Percentiles rank a stretch among this genome's conserved stretches.
Evolutionary conservation across 2,113 vertebrate genomes (phyloP).

Genomic region (Oreochromis spilurus): DNA sequence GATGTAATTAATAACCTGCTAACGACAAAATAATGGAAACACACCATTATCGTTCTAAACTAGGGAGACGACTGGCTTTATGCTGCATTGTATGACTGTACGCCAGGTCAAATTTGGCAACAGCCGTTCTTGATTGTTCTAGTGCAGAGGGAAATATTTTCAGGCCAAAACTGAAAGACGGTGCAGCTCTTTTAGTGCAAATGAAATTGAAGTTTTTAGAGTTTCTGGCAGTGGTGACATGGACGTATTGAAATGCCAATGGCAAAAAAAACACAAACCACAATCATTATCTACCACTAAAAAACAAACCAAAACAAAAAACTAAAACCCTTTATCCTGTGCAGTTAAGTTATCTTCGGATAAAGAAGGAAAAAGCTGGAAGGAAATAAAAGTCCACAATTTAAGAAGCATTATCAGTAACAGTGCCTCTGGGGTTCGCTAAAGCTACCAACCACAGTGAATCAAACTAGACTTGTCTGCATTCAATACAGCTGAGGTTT

Average conservation of each 20-base stretch:
- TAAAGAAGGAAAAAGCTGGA: background rate
- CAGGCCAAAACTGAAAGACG: background rate
- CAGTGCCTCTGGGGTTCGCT: background rate
- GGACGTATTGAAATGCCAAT: background rate
- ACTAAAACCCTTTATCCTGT: background rate
- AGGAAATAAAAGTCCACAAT: background rate
- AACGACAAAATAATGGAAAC: background rate
- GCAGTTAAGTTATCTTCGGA: background rate
- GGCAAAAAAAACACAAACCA: background rate
- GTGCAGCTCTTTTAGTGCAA: background rate
- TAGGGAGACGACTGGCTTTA: background rate
- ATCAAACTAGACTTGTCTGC: background rate
- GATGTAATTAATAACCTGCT: background rate
- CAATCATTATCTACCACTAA: background rate
- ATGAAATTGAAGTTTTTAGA: background rate
- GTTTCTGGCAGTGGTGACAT: background rate
- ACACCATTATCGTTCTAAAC: background rate
- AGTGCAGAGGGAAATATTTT: background rate
- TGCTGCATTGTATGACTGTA: background rate
- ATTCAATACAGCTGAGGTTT: background rate
- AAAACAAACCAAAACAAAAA: background rate
- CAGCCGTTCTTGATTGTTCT: background rate
- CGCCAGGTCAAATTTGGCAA: background rate
- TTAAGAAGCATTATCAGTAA: background rate
- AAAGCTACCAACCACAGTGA: background rate